phyloP scores from a whole-genome alignment of 2,888 invertebrate genomes.

The Synanthedon andrenaeformis region DNA sequence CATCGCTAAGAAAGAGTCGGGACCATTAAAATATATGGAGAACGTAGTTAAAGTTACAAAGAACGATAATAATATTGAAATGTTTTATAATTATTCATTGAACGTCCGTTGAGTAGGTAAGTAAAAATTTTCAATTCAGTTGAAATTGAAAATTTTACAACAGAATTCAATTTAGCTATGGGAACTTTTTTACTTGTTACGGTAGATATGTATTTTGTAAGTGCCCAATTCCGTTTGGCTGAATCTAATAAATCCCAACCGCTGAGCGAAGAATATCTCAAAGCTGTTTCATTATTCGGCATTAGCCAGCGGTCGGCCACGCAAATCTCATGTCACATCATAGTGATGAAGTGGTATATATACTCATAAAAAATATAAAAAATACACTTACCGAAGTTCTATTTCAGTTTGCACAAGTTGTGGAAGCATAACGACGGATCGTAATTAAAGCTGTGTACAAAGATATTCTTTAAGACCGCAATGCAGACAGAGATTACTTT shows the following conservation, averaged over 20 bases:
- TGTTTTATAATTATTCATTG: too few species aligned
- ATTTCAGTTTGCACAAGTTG: too few species aligned
- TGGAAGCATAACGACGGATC: too few species aligned
- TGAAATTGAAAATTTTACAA: background rate
- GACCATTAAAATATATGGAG: conserved; percentile 11
- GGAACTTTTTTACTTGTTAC: conserved; percentile 2
- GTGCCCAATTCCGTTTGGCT: conserved; percentile 50
- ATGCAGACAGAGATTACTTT: background rate
- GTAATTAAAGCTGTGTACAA: too few species aligned
- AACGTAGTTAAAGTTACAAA: too few species aligned
- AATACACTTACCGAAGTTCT: too few species aligned
- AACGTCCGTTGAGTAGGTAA: too few species aligned
- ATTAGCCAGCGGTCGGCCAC: conserved; percentile 59
- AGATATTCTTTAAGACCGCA: too few species aligned
- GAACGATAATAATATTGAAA: too few species aligned
- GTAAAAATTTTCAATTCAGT: background rate
- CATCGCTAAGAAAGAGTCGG: conserved; percentile 16
- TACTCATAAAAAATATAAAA: too few species aligned
- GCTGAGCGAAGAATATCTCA: conserved; percentile 51
- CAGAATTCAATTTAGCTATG: background rate
- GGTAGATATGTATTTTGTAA: conserved; percentile 17
- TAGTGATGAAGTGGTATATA: too few species aligned
- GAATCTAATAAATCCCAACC: conserved; percentile 59
- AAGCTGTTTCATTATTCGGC: conserved; percentile 65
- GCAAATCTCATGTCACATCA: conserved; percentile 42